Evolutionary conservation across 2,797 vertebrate genomes (phyloP), one percentile per base, ranked within the genome.

Genomic region (Aulostomus chinensis): DNA sequence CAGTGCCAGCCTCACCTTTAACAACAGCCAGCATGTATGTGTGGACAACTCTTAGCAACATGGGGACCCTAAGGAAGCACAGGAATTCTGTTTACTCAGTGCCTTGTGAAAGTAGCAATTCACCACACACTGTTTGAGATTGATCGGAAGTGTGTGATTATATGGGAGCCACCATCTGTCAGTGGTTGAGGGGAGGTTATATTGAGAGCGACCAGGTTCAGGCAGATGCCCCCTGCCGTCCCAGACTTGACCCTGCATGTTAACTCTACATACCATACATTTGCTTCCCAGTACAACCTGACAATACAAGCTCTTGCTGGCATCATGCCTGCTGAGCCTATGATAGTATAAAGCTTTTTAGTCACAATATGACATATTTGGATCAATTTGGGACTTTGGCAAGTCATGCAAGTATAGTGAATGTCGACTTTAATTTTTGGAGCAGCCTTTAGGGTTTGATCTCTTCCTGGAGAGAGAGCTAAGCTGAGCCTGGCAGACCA

Each of bases 51-150:
- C 38, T 61, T 73, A 73, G 66, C 48, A 58, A 49, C 42, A 46
- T 53, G 59, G 72, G 62, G 47, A 58, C 37, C 58, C 60, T 59
- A 48, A 73, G 77, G 71, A 83, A 82, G 68, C 52, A 50, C 55
- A 73, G 75, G 49, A 84, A 84, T 71, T 66, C 51, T 88, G 78
- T 88, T 87, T 86, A 88, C 81, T 85, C 72, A 80, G 39, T 57
- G 47, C 50, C 58, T 72, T 0, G 30, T 70, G 64, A 85, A 82
- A 86, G 85, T 61, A 79, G 67, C 54, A 54, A 75, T 81, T 69
- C 47, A 55, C 67, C 58, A 64, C 60, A 76, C 83, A 76, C 78
- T 43, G 68, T 85, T 78, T 65, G 63, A 83, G 68, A 41, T 16
- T 9, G 31, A 76, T 69, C 67, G 74, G 83, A 87, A 86, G 73